phyloP scores from a whole-genome alignment of 2,797 vertebrate species.

The Fratercula arctica region DNA sequence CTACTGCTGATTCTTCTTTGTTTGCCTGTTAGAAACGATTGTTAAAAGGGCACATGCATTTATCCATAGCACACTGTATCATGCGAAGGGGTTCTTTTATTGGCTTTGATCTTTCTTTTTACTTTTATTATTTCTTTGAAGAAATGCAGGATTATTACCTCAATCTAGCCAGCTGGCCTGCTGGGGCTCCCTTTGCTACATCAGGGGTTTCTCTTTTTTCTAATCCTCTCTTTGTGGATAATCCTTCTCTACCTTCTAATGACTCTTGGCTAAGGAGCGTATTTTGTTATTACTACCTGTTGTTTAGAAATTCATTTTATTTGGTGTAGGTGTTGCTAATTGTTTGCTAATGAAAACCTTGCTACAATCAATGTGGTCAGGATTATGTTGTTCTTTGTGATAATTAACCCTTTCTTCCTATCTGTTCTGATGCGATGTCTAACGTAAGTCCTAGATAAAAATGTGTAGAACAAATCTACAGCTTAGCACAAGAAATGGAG shows the following conservation, averaged over 20 bases:
- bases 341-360: slow-evolving; percentile 78
- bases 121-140: slow-evolving; percentile 75
- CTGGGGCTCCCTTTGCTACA: slow-evolving; percentile 75
- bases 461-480: neutral
- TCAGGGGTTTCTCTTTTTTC: slow-evolving; percentile 70
- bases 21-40: slow-evolving; percentile 63
- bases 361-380: slow-evolving; percentile 64
- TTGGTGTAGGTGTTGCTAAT: slow-evolving; percentile 79
- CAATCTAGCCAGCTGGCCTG: slow-evolving; percentile 73
- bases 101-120: slow-evolving; percentile 66
- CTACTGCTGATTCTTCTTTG: slow-evolving; percentile 52
- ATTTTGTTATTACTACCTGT: slow-evolving; percentile 82
- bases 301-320: slow-evolving; percentile 79
- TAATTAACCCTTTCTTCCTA: slow-evolving; percentile 15
- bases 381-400: slow-evolving; percentile 1
- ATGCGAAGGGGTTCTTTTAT: slow-evolving; percentile 67
- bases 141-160: slow-evolving; percentile 76
- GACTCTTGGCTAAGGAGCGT: slow-evolving; percentile 66
- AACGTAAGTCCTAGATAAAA: neutral
- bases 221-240: slow-evolving; percentile 78
- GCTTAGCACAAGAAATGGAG: neutral
- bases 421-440: neutral
- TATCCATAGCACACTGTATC: slow-evolving; percentile 60
- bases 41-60: slow-evolving; percentile 68
- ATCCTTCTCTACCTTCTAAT: slow-evolving; percentile 73